A percentile compares a stretch with the other conserved stretches of the same genome.
Conservation (phyloP, 1,140 invertebrate genomes). For the Caenorhabditis briggsae region DNA sequence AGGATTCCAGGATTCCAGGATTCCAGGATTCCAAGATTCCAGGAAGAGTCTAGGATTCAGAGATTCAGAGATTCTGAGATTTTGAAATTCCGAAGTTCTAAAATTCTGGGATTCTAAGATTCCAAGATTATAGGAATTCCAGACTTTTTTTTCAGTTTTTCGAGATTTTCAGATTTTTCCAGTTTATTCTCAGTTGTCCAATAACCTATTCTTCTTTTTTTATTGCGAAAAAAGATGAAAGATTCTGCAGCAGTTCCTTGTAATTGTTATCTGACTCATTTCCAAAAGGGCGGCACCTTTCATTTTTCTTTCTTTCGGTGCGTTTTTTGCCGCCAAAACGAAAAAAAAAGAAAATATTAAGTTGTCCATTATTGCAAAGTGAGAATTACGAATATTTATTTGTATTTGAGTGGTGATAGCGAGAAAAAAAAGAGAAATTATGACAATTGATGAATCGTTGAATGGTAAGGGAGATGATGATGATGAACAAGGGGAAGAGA, state of each 20-base stretch:
- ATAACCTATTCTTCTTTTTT: too few relatives aligned
- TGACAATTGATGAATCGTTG: conserved; percentile 1
- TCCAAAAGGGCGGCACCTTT: neutral
- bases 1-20: too few relatives aligned
- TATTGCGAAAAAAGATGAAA: too few relatives aligned
- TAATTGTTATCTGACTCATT: conserved; percentile 40
- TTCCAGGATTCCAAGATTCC: too few relatives aligned
- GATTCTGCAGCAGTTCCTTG: neutral
- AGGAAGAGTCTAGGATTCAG: too few relatives aligned
- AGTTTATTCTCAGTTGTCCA: too few relatives aligned
- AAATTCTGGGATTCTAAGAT: too few relatives aligned
- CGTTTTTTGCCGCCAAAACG: conserved; percentile 6
- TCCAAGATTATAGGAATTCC: too few relatives aligned
- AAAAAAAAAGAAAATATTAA: neutral
- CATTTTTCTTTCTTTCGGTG: neutral
- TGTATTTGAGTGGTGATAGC: neutral
- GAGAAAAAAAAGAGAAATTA: neutral
- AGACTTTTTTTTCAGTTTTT: too few relatives aligned
- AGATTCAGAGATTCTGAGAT: too few relatives aligned
- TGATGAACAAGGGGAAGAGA: neutral
- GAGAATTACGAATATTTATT: neutral
- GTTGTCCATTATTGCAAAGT: conserved; percentile 13
- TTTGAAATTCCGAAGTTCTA: too few relatives aligned
- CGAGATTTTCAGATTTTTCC: too few relatives aligned
- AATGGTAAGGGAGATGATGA: neutral